phyloP scores from a whole-genome alignment of 2,888 invertebrate species.

The Ochropleura leucogaster region DNA sequence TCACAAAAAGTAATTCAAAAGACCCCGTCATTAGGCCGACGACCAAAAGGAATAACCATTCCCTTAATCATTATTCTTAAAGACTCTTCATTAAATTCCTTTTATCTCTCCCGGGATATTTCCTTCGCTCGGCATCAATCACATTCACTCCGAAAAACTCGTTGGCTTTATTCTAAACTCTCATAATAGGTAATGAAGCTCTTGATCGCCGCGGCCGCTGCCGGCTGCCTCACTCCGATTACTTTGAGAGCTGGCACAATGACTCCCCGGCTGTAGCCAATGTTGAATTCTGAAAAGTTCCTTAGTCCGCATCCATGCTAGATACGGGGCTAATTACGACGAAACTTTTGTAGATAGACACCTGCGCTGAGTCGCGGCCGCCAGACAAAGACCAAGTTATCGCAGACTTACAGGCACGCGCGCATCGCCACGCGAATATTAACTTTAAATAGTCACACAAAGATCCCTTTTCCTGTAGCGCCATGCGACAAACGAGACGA shows the following conservation, averaged over 20 bases:
- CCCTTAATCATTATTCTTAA: conserved; percentile 90
- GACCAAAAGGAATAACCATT: conserved; percentile 90
- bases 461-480: conserved; percentile 72
- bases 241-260: conserved; percentile 88
- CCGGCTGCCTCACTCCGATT: conserved; percentile 81
- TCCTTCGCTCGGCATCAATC: conserved; percentile 89
- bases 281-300: conserved; percentile 89
- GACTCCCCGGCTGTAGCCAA: conserved; percentile 87
- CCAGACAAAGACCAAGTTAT: conserved; percentile 89
- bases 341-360: conserved; percentile 90
- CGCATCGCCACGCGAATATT: conserved; percentile 72
- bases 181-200: conserved; percentile 91
- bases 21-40: conserved; percentile 87
- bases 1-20: conserved; percentile 87
- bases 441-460: conserved; percentile 72
- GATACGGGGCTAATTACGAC: conserved; percentile 89
- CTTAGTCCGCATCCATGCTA: conserved; percentile 86
- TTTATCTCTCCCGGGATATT: conserved; percentile 90
- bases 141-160: conserved; percentile 90
- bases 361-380: conserved; percentile 87
- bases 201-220: conserved; percentile 87
- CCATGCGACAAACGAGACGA: conserved; percentile 69
- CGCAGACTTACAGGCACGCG: conserved; percentile 85
- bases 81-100: conserved; percentile 91
- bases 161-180: conserved; percentile 91